These are phyloP conservation scores for Onychostoma macrolepis DNA, from an alignment of 2,113 vertebrate genomes.

Conservation along the genomic window DNA sequence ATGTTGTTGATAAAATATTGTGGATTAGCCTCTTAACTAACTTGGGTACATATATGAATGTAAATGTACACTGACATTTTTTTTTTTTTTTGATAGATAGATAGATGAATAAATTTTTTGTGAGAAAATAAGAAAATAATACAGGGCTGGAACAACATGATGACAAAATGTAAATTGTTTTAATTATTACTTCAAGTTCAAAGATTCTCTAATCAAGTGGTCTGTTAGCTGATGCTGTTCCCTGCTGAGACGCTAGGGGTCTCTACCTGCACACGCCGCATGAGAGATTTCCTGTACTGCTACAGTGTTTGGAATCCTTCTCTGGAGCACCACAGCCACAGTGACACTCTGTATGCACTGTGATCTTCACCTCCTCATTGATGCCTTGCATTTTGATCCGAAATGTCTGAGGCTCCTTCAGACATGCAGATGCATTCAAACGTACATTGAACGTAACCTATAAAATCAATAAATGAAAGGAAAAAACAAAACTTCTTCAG, in stretches of 20 bases:
- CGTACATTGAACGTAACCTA: conserved; percentile 76
- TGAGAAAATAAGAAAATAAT: not conserved
- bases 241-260: not conserved
- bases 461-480: not conserved
- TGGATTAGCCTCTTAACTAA: too few species aligned
- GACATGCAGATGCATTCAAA: conserved; percentile 65
- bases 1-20: too few species aligned
- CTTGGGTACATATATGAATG: too few species aligned
- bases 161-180: not conserved
- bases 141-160: not conserved
- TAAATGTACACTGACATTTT: too few species aligned
- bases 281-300: conserved; percentile 66
- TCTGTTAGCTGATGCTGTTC: not conserved
- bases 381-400: conserved; percentile 74
- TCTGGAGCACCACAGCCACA: conserved; percentile 70
- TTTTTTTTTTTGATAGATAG: too few species aligned
- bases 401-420: conserved; percentile 61
- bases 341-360: conserved; percentile 69
- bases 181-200: not conserved
- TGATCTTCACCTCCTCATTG: conserved; percentile 72
- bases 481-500: not conserved
- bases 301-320: conserved; percentile 66
- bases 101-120: not conserved
- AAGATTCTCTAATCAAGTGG: not conserved
- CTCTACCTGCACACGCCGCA: conserved; percentile 78